Evolutionary conservation across 1,140 invertebrate species (phyloP), one percentile per base, ranked within the genome.

Genomic region (Pararge aegeria): DNA sequence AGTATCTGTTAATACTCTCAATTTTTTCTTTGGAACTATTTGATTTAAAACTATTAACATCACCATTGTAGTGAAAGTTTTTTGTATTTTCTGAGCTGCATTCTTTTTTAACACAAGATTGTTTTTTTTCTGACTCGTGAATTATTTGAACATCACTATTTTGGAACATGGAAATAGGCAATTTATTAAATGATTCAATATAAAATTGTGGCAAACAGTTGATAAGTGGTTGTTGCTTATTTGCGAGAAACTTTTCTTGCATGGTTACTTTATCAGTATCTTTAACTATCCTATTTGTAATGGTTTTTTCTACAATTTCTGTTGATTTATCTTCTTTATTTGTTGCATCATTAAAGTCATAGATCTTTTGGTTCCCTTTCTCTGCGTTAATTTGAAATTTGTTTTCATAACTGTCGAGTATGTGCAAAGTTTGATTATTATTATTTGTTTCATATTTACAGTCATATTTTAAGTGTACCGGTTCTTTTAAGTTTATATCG

Each of bases 1-100:
- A 54, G 61, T 68, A 77, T 50, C 62, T 69, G 19, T 68, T 75
- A 5, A 69, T 62, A 38, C 58, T 58, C 21, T 71, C 50, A 5
- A 49, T 13, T 9, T 44, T 51, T 62, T 30, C 20, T 56, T 34
- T 16, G 20, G 15, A 15, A 7, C 20, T 15, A 13, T 49, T 46
- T 46, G 15, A 40, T 10, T 46, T 7, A 12, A 5, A 42, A 16
- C n/a, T 34, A 34, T 34, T 34, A n/a, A 3, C 3, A 34, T 34
- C 30, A 12, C 30, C 12, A 3, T 18, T 2, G 13, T 0, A 16
- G 13, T 16, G 13, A 42, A 42, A 42, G 18, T 42, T 42, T 3
- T 42, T 18, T 42, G 13, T 0, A 10, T 42, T 18, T 18, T 42
- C 15, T 16, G 13, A 5, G 10, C 18, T 46, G 10, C 10, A 5